Percentiles rank a stretch among this genome's conserved stretches.
These are phyloP conservation scores for Callyntrura guangdongensis DNA, from an alignment of 2,888 invertebrate genomes.

Conservation along the genomic window DNA sequence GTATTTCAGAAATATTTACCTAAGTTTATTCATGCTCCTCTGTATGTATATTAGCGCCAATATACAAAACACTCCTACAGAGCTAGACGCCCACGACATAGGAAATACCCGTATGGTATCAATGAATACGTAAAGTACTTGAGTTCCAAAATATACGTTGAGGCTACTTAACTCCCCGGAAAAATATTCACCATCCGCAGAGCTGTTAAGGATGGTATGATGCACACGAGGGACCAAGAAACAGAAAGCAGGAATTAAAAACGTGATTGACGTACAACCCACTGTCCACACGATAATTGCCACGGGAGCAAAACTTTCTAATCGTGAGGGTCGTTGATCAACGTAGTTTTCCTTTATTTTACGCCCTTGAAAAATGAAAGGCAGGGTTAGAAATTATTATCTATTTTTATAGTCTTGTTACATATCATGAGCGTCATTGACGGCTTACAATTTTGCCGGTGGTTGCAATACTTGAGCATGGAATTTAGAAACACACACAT, in stretches of 20 bases:
- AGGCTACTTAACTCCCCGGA: not conserved
- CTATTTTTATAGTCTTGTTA: too few relatives aligned
- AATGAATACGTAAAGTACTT: too few relatives aligned
- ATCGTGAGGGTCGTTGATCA: not conserved
- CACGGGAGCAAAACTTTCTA: too few relatives aligned
- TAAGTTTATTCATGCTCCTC: not conserved
- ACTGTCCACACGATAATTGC: not conserved
- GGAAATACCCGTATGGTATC: not conserved
- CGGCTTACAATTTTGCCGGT: constrained; percentile 4
- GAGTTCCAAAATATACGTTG: too few relatives aligned
- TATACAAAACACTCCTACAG: not conserved
- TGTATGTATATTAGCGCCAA: not conserved
- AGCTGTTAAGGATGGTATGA: not conserved
- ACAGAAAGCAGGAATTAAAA: not conserved
- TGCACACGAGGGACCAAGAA: not conserved
- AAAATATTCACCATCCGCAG: not conserved
- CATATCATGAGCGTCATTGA: too few relatives aligned
- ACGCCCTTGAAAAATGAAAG: not conserved
- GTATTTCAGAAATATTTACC: constrained; percentile 1
- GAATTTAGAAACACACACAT: constrained; percentile 7
- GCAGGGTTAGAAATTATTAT: not conserved
- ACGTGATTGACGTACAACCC: not conserved
- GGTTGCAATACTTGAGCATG: not conserved
- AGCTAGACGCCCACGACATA: not conserved
- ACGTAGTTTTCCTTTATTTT: not conserved